phyloP scores from a whole-genome alignment of 2,113 vertebrate genomes.

The Campylomormyrus numenius region DNA sequence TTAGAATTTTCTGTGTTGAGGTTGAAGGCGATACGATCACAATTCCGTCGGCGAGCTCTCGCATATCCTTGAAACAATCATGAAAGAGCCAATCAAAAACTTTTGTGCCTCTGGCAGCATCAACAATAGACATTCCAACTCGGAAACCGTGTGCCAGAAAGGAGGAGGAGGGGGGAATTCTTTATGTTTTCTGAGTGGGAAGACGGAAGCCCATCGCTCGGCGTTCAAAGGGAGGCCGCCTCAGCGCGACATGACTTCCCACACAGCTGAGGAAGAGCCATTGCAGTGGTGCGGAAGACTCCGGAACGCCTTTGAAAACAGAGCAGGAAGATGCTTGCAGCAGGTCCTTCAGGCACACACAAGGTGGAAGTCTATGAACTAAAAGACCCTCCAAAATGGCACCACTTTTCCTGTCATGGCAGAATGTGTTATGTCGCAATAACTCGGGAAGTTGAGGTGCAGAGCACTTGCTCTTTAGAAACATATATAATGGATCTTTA shows the following conservation, averaged over 20 bases:
- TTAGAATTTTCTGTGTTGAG: neutral
- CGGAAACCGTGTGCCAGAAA: neutral
- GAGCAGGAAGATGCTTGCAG: neutral
- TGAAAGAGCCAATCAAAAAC: neutral
- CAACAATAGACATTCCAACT: slow-evolving; percentile 1
- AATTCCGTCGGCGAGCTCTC: neutral
- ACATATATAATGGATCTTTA: slow-evolving; percentile 2
- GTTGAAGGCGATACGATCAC: neutral
- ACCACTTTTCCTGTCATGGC: slow-evolving; percentile 1
- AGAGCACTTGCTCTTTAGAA: slow-evolving; percentile 7
- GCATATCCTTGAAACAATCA: slow-evolving; percentile 1
- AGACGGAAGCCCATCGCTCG: neutral
- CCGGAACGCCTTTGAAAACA: neutral
- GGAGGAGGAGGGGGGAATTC: neutral
- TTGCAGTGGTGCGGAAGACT: neutral
- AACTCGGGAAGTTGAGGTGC: neutral
- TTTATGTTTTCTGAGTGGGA: neutral
- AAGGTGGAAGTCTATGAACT: neutral
- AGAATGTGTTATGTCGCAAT: neutral
- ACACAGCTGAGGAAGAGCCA: neutral
- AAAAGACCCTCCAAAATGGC: neutral
- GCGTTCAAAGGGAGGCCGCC: neutral
- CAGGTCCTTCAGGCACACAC: neutral
- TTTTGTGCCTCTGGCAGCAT: neutral
- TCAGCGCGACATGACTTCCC: neutral